phyloP scores from a whole-genome alignment of 2,113 vertebrate species.

The Serinus canaria region DNA sequence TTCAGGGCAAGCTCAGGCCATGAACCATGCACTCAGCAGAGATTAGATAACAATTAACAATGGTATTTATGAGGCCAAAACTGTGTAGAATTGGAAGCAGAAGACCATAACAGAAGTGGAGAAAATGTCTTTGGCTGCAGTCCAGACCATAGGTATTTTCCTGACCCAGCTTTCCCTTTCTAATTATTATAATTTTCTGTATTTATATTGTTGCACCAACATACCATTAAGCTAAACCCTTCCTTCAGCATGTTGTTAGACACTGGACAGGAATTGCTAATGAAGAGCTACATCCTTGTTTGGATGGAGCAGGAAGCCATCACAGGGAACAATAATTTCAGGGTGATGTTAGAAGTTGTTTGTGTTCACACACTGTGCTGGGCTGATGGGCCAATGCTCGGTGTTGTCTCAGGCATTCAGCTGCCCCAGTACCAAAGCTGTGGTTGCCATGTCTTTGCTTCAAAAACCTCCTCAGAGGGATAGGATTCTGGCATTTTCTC shows the following conservation, averaged over 20 bases:
- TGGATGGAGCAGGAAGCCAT: background rate
- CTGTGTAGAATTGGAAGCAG: background rate
- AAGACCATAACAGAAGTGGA: background rate
- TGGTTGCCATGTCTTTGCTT: background rate
- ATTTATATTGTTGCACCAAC: background rate
- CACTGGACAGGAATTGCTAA: background rate
- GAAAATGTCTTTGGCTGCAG: background rate
- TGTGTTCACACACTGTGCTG: background rate
- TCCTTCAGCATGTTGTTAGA: background rate
- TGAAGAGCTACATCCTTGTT: background rate
- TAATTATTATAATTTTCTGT: background rate
- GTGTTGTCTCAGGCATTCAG: background rate
- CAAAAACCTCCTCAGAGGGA: background rate
- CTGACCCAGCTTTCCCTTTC: background rate
- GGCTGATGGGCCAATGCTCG: fast-evolving
- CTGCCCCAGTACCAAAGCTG: background rate
- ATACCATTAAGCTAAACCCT: background rate
- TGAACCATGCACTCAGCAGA: background rate
- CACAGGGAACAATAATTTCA: background rate
- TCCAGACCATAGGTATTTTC: background rate
- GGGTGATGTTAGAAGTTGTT: background rate
- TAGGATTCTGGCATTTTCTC: background rate
- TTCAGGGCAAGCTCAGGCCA: background rate
- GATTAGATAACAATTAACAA: background rate
- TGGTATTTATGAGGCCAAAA: background rate